phyloP scores from a whole-genome alignment of 1,140 invertebrate species.

The Lepeophtheirus salmonis region DNA sequence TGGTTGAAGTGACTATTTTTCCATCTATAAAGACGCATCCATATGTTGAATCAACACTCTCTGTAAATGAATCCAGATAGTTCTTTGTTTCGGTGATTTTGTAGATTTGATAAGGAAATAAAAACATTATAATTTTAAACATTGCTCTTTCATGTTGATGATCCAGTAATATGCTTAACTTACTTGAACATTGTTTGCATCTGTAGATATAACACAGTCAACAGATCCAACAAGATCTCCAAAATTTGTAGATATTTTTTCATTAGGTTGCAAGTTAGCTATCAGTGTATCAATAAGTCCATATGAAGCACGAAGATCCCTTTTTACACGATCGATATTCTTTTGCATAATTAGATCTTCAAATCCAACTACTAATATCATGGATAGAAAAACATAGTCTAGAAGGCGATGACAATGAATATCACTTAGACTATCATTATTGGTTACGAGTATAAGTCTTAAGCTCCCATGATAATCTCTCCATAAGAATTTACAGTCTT shows the following conservation, averaged over 20 bases:
- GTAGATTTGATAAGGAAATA: too few relatives aligned
- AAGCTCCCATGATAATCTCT: constrained; percentile 4
- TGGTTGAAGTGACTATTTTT: neutral
- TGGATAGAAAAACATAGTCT: constrained; percentile 6
- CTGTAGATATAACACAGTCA: constrained; percentile 9
- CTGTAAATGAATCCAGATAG: neutral
- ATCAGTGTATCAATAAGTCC: constrained; percentile 4
- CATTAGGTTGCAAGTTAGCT: neutral
- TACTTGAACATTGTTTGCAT: neutral
- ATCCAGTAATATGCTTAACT: neutral
- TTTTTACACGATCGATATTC: constrained; percentile 1
- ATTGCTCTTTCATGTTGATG: neutral
- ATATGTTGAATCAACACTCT: neutral
- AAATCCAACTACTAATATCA: neutral
- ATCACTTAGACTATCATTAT: constrained; percentile 3
- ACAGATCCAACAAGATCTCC: constrained; percentile 5
- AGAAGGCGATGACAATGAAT: constrained; percentile 5
- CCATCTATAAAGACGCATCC: neutral
- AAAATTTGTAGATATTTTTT: neutral
- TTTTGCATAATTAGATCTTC: constrained; percentile 5
- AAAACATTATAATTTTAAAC: neutral
- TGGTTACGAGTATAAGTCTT: neutral
- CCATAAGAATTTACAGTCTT: constrained; percentile 5
- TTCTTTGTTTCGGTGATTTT: too few relatives aligned
- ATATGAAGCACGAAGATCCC: constrained; percentile 5